Conservation (phyloP, 2,113 vertebrate species). For the Melanocharis versteri region DNA sequence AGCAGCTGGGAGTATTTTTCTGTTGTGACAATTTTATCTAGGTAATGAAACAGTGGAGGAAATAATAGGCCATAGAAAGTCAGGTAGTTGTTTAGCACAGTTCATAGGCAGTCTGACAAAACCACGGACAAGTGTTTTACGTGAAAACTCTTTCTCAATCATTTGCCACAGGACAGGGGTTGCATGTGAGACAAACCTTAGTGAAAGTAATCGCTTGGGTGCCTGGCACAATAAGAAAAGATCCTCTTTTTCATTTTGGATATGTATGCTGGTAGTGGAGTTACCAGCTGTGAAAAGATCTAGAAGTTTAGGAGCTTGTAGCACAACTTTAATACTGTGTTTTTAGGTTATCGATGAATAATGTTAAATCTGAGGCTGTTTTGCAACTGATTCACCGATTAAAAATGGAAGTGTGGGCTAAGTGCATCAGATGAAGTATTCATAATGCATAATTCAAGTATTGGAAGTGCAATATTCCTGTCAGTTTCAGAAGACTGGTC, state of each 20-base stretch:
- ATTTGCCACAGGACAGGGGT: not conserved
- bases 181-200: not conserved
- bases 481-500: not conserved
- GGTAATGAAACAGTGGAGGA: not conserved
- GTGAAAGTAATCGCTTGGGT: not conserved
- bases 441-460: not conserved
- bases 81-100: not conserved
- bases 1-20: not conserved
- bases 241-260: not conserved
- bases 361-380: not conserved
- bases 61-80: not conserved
- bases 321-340: not conserved
- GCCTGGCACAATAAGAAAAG: not conserved
- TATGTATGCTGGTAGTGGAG: not conserved
- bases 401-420: not conserved
- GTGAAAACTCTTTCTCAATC: not conserved
- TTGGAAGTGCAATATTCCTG: not conserved
- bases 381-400: not conserved
- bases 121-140: accelerated
- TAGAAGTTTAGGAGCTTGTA: not conserved
- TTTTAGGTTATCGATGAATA: not conserved
- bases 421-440: not conserved
- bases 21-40: not conserved
- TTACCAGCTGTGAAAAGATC: not conserved
- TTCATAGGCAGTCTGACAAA: not conserved